phyloP scores from a whole-genome alignment of 2,888 invertebrate genomes.

The Gryllus longicercus region DNA sequence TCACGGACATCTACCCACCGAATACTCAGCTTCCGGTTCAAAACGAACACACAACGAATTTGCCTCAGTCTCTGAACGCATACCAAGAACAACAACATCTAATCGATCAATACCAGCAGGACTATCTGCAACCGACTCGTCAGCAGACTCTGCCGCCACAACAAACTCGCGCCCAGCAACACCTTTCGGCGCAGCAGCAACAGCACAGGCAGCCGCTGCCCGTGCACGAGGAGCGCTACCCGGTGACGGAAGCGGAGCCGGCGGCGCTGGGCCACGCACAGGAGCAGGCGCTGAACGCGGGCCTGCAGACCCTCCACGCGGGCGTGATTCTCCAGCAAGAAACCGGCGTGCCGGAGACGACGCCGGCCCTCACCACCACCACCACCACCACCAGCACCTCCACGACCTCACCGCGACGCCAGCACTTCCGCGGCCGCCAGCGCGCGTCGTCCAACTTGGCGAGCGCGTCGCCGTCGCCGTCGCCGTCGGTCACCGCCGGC shows the following conservation, averaged over 20 bases:
- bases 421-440: slow-evolving; percentile 18
- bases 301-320: slow-evolving; percentile 19
- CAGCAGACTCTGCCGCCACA: slow-evolving; percentile 12
- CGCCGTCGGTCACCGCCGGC: not conserved
- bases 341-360: slow-evolving; percentile 40
- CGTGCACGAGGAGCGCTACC: slow-evolving; percentile 4
- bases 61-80: not conserved
- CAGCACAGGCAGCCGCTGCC: not conserved
- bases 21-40: not conserved
- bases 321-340: slow-evolving; percentile 26
- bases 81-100: slow-evolving; percentile 3
- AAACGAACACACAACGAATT: not conserved
- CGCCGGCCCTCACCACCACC: slow-evolving; percentile 36
- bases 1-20: not conserved
- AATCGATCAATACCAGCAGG: slow-evolving; percentile 12
- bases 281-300: slow-evolving; percentile 17
- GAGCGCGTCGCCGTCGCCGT: slow-evolving; percentile 26
- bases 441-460: slow-evolving; percentile 35
- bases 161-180: not conserved
- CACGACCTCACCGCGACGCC: slow-evolving; percentile 43
- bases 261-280: not conserved
- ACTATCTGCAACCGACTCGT: not conserved
- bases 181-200: not conserved
- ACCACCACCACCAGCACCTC: slow-evolving; percentile 39
- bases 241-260: slow-evolving; percentile 18